Conservation (phyloP, 2,113 vertebrate genomes). For the Narcine bancroftii region DNA sequence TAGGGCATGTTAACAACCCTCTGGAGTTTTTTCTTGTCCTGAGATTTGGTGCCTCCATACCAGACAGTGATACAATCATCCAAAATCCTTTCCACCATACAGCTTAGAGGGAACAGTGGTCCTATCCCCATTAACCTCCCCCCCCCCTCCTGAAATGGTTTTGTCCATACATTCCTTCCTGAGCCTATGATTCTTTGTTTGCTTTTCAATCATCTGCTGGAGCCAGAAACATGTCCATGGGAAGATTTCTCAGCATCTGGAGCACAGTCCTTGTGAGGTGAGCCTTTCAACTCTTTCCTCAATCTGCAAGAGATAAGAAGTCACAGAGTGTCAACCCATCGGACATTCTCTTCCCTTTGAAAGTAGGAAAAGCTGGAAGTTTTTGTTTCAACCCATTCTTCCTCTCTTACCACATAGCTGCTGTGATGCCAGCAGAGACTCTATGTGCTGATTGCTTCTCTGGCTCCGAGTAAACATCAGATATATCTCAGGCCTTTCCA, state of each 20-base stretch:
- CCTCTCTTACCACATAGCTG: not conserved
- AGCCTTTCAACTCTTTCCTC: not conserved
- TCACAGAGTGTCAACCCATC: not conserved
- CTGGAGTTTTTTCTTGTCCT: too few species aligned
- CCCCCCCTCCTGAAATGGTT: not conserved
- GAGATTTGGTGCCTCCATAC: too few species aligned
- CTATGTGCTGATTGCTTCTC: not conserved
- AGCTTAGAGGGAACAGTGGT: not conserved
- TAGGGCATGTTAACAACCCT: too few species aligned
- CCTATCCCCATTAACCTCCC: not conserved
- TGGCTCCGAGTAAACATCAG: not conserved
- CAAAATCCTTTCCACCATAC: not conserved
- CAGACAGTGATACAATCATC: too few species aligned
- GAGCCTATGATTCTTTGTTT: not conserved
- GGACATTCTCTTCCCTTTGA: too few species aligned
- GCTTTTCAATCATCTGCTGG: not conserved
- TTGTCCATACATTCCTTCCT: not conserved
- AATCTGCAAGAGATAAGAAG: not conserved
- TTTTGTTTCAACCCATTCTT: not conserved
- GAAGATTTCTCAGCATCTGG: not conserved
- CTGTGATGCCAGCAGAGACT: not conserved
- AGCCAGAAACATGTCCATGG: not conserved
- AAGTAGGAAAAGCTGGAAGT: too few species aligned
- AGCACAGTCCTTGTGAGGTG: not conserved
- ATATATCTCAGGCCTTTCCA: not conserved